Conservation (phyloP, 2,797 vertebrate genomes). For the Linurgus olivaceus region DNA sequence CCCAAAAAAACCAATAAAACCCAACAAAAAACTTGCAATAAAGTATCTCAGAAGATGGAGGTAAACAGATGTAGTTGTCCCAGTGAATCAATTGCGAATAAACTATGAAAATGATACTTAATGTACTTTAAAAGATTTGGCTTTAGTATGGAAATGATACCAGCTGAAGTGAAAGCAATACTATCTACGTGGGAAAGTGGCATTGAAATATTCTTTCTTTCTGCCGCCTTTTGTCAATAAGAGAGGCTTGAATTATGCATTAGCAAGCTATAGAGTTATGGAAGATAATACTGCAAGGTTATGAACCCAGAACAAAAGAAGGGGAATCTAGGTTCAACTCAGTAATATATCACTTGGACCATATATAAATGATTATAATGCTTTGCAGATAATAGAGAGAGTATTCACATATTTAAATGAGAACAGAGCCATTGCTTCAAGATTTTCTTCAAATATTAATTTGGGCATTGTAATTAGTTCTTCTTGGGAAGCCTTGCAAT, state of each 20-base stretch:
- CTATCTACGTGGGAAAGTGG: slow-evolving; percentile 2
- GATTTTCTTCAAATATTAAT: slow-evolving; percentile 54
- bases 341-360: slow-evolving; percentile 49
- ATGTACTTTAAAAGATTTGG: neutral
- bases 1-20: neutral
- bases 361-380: slow-evolving; percentile 39
- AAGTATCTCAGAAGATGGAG: neutral
- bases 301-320: slow-evolving; percentile 67
- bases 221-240: slow-evolving; percentile 46
- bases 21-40: neutral
- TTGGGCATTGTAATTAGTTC: slow-evolving; percentile 48
- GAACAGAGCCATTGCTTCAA: slow-evolving; percentile 2
- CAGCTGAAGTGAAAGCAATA: slow-evolving; percentile 28
- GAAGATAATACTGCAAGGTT: slow-evolving; percentile 67
- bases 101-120: slow-evolving; percentile 14
- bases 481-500: slow-evolving; percentile 41
- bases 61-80: slow-evolving; percentile 25
- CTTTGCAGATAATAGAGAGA: slow-evolving; percentile 36
- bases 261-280: slow-evolving; percentile 57
- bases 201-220: slow-evolving; percentile 21
- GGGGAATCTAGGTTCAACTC: slow-evolving; percentile 53
- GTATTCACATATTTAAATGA: slow-evolving; percentile 49
- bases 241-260: slow-evolving; percentile 69
- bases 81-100: neutral
- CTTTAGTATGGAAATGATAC: slow-evolving; percentile 31